Conservation (phyloP, 2,888 invertebrate genomes). For the Stenoptilia bipunctidactyla region DNA sequence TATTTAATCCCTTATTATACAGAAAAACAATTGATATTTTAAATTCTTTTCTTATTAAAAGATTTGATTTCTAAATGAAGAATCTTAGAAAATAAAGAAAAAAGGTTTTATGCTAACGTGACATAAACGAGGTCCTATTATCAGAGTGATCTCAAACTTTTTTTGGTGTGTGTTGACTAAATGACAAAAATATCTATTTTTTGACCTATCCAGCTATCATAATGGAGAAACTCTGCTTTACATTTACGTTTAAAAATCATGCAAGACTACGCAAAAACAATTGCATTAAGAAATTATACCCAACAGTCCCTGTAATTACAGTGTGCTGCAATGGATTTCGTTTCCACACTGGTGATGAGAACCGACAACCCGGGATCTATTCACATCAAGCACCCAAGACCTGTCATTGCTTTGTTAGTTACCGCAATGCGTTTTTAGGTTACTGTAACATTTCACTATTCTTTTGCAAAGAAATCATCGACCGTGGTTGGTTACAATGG, state of each 20-base stretch:
- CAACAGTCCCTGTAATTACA: slow-evolving; percentile 27
- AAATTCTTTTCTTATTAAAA: too few relatives aligned
- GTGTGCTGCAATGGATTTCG: slow-evolving; percentile 22
- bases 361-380: slow-evolving; percentile 26
- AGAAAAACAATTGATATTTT: too few relatives aligned
- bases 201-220: too few relatives aligned
- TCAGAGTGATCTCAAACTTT: too few relatives aligned
- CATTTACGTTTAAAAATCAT: background rate
- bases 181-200: too few relatives aligned
- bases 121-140: too few relatives aligned
- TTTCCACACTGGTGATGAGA: slow-evolving; percentile 33
- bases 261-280: slow-evolving; percentile 1
- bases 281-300: slow-evolving; percentile 9
- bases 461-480: slow-evolving; percentile 15
- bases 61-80: too few relatives aligned
- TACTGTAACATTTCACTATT: slow-evolving; percentile 25
- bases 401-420: slow-evolving; percentile 51
- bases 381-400: slow-evolving; percentile 25
- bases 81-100: too few relatives aligned
- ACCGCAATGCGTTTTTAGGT: slow-evolving; percentile 37
- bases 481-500: slow-evolving; percentile 17
- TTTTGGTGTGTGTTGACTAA: too few relatives aligned
- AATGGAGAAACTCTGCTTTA: too few relatives aligned
- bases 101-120: too few relatives aligned
- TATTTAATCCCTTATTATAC: too few relatives aligned